phyloP scores from a whole-genome alignment of 2,113 vertebrate species.

The Sphyrna mokarran region DNA sequence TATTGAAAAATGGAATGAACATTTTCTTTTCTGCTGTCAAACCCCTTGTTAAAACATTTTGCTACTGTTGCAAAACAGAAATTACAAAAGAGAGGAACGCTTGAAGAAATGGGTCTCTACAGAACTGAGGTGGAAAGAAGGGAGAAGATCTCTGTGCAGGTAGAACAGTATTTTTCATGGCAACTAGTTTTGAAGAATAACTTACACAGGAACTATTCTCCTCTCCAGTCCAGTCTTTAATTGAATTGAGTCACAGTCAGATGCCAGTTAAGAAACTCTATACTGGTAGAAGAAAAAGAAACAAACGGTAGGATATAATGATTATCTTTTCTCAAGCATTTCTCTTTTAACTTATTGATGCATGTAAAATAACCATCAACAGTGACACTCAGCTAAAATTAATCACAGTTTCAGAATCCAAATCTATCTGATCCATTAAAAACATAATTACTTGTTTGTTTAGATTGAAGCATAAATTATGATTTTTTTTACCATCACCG shows the following conservation, averaged over 20 bases:
- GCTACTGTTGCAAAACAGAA: not conserved
- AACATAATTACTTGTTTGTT: not conserved
- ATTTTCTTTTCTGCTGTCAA: not conserved
- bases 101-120: not conserved
- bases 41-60: not conserved
- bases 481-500: not conserved
- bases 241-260: slow-evolving; percentile 4
- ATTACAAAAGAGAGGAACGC: not conserved
- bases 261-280: not conserved
- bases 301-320: not conserved
- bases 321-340: not conserved
- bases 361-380: not conserved
- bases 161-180: not conserved
- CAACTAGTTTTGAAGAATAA: slow-evolving; percentile 9
- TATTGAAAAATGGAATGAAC: not conserved
- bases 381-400: not conserved
- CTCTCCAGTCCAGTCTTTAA: not conserved
- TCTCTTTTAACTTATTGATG: not conserved
- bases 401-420: slow-evolving; percentile 21
- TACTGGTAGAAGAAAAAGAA: not conserved
- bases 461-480: slow-evolving; percentile 7
- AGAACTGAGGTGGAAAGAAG: no score
- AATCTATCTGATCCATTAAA: not conserved
- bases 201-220: not conserved
- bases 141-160: not conserved